Evolutionary conservation across 1,140 invertebrate species (phyloP).

Genomic region (Bactericera cockerelli): DNA sequence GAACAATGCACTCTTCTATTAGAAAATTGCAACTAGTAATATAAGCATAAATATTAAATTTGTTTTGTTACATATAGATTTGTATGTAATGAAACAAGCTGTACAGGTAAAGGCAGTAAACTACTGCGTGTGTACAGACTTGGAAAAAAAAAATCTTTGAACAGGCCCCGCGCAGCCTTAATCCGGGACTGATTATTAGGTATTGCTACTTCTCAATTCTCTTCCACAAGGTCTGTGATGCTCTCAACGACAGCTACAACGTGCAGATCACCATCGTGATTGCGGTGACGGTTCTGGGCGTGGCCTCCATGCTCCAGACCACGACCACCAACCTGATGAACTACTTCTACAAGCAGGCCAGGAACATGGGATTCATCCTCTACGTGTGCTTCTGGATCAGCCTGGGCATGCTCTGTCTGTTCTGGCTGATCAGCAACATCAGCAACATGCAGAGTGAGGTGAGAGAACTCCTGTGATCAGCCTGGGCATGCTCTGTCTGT

Average conservation of each 20-base stretch:
- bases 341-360: not conserved
- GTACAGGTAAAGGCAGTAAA: no score
- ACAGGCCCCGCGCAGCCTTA: no score
- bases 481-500: not conserved
- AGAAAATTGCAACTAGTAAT: no score
- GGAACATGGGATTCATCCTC: not conserved
- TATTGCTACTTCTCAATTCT: no score
- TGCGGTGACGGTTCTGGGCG: not conserved
- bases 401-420: not conserved
- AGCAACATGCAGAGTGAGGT: slow-evolving; percentile 5
- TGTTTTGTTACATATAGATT: no score
- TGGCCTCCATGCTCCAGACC: not conserved
- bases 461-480: not conserved
- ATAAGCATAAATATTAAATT: no score
- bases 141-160: no score
- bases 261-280: not conserved
- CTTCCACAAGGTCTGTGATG: no score
- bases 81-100: no score
- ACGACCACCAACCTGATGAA: slow-evolving; percentile 2
- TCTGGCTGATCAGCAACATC: slow-evolving; percentile 2
- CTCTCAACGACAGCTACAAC: not conserved
- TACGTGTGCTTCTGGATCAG: slow-evolving; percentile 5
- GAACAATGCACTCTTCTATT: no score
- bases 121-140: no score
- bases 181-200: no score